phyloP scores from a whole-genome alignment of 2,797 vertebrate species.

The Phoxinus dragarum region DNA sequence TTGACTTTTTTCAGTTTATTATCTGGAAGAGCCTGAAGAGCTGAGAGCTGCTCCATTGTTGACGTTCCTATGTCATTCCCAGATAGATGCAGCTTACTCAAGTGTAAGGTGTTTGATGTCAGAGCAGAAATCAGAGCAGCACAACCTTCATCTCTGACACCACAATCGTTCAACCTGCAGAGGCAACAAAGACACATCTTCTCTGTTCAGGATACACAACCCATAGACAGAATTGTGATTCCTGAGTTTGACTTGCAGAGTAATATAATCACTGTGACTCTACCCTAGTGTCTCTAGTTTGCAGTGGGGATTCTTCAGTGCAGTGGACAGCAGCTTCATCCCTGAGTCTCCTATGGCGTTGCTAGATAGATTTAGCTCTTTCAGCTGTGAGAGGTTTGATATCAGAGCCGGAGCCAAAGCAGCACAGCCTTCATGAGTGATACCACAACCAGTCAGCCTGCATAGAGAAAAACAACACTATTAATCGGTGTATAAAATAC shows the following conservation, averaged over 20 bases:
- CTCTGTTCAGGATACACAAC: neutral
- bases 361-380: neutral
- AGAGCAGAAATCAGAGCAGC: neutral
- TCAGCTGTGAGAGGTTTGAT: neutral
- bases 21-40: neutral
- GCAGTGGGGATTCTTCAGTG: neutral
- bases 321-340: neutral
- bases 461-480: neutral
- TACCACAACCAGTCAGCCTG: neutral
- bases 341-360: neutral
- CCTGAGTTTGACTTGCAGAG: neutral
- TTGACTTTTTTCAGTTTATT: slow-evolving; percentile 18
- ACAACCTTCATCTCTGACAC: neutral
- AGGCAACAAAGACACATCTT: neutral
- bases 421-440: neutral
- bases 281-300: slow-evolving; percentile 6
- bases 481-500: too few relatives aligned
- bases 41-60: neutral
- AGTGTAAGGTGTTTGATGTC: neutral
- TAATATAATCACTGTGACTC: neutral
- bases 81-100: neutral
- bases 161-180: slow-evolving; percentile 15
- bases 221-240: neutral
- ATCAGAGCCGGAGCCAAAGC: neutral
- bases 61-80: neutral